Percentiles rank a stretch among this genome's conserved stretches.
These are phyloP conservation scores for Harmothoe impar DNA, from an alignment of 2,888 invertebrate genomes.

Conservation along the genomic window DNA sequence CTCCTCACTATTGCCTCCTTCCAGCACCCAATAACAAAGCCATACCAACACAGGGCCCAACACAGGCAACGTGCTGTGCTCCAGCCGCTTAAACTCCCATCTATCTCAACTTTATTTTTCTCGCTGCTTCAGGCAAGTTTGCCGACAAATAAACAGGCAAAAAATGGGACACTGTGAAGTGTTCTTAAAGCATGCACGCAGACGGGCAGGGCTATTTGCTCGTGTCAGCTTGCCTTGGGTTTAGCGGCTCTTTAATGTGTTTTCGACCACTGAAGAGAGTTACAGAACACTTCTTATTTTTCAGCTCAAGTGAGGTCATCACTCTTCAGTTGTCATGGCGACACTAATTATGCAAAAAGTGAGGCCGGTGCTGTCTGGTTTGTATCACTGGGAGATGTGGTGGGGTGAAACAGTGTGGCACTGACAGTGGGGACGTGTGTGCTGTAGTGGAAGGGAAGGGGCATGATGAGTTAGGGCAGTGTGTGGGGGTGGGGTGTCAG, in stretches of 20 bases:
- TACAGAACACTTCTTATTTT: too few relatives aligned
- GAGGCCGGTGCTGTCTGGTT: not conserved
- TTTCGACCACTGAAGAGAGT: not conserved
- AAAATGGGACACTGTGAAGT: too few relatives aligned
- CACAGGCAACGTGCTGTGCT: not conserved
- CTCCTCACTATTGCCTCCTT: not conserved
- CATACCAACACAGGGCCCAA: not conserved
- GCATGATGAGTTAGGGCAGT: not conserved
- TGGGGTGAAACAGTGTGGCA: not conserved
- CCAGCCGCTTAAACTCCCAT: too few relatives aligned
- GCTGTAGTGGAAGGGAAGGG: not conserved
- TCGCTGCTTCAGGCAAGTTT: too few relatives aligned
- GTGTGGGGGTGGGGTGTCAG: not conserved
- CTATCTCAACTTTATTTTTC: too few relatives aligned
- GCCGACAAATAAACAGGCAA: too few relatives aligned
- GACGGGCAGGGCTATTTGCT: too few relatives aligned
- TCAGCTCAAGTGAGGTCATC: not conserved
- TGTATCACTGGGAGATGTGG: not conserved
- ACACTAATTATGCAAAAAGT: slow-evolving; percentile 33
- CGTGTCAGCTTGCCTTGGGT: too few relatives aligned
- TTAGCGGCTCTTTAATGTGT: not conserved
- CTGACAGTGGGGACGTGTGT: not conserved
- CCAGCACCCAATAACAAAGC: not conserved
- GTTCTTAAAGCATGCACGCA: too few relatives aligned
- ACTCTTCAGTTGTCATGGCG: slow-evolving; percentile 11